These are phyloP conservation scores for Hydrophis major DNA, from an alignment of 2,797 vertebrate genomes.

Conservation along the genomic window DNA sequence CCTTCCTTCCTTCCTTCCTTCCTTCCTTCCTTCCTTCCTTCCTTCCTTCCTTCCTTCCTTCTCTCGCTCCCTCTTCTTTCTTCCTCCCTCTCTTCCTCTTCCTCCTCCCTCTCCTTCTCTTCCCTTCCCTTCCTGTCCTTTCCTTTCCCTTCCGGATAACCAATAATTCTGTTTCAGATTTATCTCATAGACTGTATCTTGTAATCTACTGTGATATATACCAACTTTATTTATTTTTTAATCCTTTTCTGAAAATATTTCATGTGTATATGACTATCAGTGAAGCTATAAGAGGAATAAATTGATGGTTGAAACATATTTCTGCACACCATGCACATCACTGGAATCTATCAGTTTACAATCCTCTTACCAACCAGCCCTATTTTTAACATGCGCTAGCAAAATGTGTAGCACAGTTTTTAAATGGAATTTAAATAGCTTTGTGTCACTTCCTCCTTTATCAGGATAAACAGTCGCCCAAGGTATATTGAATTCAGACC, in stretches of 20 bases:
- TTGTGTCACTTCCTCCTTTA: background rate
- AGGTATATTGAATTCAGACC: background rate
- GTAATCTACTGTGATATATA: background rate
- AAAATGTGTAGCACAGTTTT: background rate
- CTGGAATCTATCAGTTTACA: background rate
- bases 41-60: too few relatives aligned
- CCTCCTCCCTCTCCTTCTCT: too few relatives aligned
- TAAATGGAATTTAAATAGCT: background rate
- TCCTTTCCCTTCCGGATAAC: background rate
- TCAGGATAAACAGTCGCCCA: background rate
- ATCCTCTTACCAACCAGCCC: background rate
- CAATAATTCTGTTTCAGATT: background rate
- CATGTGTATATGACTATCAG: background rate
- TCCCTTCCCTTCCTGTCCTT: fast-evolving
- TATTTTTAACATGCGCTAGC: background rate
- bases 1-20: too few relatives aligned
- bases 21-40: too few relatives aligned
- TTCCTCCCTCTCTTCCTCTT: too few relatives aligned
- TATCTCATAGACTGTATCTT: background rate
- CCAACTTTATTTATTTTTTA: background rate
- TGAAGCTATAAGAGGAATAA: background rate
- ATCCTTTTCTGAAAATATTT: background rate
- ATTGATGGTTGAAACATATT: background rate
- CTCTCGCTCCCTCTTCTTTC: too few relatives aligned
- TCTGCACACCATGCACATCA: too few relatives aligned